Percentiles rank a stretch among this genome's conserved stretches.
Conservation (phyloP, 1,140 invertebrate species). For the Phymastichus coffea region DNA sequence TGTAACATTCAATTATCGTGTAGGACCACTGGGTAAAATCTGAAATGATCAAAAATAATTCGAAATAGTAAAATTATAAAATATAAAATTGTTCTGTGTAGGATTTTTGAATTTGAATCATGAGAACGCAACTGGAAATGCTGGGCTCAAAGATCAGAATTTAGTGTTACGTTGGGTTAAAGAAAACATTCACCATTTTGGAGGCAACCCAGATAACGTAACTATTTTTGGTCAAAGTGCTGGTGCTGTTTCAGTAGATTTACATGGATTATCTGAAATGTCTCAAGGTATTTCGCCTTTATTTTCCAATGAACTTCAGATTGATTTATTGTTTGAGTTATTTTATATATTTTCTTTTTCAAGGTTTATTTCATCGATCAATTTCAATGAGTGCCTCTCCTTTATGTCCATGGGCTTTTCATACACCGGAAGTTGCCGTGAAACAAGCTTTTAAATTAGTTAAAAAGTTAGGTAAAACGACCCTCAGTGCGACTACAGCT, state of each 20-base stretch:
- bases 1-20: constrained; percentile 42
- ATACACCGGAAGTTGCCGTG: constrained; percentile 54
- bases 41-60: not conserved
- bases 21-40: constrained; percentile 28
- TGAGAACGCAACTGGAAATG: constrained; percentile 65
- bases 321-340: too few species aligned
- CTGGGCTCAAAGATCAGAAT: constrained; percentile 62
- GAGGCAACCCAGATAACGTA: constrained; percentile 42
- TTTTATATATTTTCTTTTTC: too few species aligned
- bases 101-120: constrained; percentile 61
- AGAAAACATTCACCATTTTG: constrained; percentile 48
- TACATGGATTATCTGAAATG: constrained; percentile 53
- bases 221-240: constrained; percentile 61
- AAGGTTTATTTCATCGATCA: constrained; percentile 56
- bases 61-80: not conserved
- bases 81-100: constrained; percentile 10
- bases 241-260: constrained; percentile 55
- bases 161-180: constrained; percentile 52
- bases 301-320: not conserved
- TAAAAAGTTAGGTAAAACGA: constrained; percentile 45
- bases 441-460: constrained; percentile 51
- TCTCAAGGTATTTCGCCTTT: constrained; percentile 43
- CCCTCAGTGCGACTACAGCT: not conserved
- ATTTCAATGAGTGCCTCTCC: constrained; percentile 67
- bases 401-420: constrained; percentile 66